Evolutionary conservation across 2,113 vertebrate genomes (phyloP), one percentile per base, ranked within the genome.

Genomic region (Pantherophis guttatus): DNA sequence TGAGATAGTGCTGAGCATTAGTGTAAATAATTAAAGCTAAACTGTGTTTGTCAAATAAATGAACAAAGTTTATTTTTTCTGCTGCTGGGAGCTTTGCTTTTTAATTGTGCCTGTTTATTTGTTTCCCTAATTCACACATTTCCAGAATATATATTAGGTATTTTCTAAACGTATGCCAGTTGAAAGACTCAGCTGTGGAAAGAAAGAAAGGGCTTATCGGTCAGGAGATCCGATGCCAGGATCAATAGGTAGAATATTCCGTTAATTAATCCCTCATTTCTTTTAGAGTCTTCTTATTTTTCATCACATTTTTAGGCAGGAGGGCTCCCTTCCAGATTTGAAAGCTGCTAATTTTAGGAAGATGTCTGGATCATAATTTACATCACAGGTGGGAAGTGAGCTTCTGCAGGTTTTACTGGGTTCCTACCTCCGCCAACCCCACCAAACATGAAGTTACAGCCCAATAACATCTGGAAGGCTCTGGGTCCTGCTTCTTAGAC

Each of bases 21-120:
- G 52, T 0, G 0, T 96, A 95, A 96, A 97, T 95, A 97, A 96
- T 95, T 96, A 94, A 95, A 94, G 96, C 93, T 94, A 93, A 96
- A 58, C 94, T 88, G 57, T 65, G 90, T 94, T 92, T 96, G 95
- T 95, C 93, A 96, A 87, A 93, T 39, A 96, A 95, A 96, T 75
- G 88, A 95, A 95, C 88, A 70, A 90, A 90, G 92, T 90, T 93
- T 93, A 93, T 94, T 89, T 87, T 50, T 93, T 96, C 94, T 94
- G 94, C 91, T 89, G 44, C 95, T 95, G 95, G 39, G 75, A 92
- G 85, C 62, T 52, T 93, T 92, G 87, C 26, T 19, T 96, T 96
- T 93, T 93, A 93, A 93, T 93, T 94, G 57, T 91, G 87, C 55
- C 50, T 93, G 81, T 39, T 87, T 44, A 93, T 88, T 90, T 85